Evolutionary conservation across 64 coral and sea anemone species (phyloP).

Genomic region (Actinia tenebrosa): DNA sequence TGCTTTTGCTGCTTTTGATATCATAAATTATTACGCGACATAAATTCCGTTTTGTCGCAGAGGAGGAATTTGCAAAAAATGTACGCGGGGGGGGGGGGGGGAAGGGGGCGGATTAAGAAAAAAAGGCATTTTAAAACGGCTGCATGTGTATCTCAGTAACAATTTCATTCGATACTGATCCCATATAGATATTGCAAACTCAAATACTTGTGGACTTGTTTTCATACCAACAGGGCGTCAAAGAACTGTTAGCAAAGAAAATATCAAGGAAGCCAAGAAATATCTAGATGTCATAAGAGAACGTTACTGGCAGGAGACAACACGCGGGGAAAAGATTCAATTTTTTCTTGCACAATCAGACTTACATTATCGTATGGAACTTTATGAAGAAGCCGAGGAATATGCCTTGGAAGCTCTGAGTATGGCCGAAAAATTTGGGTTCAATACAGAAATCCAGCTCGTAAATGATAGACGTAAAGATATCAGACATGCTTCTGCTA

Average conservation of each 20-base stretch:
- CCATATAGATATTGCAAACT: no score
- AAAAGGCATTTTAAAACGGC: no score
- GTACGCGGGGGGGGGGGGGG: no score
- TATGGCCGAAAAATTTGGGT: conserved; percentile 5
- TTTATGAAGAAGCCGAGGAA: neutral
- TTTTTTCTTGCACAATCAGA: conserved; percentile 21
- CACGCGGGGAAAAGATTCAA: conserved; percentile 14
- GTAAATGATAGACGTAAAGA: neutral
- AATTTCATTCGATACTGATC: no score
- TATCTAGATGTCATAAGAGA: neutral
- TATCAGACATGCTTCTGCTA: neutral
- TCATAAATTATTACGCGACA: no score
- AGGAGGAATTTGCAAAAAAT: no score
- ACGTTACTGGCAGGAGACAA: neutral
- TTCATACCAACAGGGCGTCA: conserved; percentile 13
- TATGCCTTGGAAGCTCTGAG: neutral
- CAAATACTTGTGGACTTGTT: no score
- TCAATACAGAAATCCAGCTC: conserved; percentile 1
- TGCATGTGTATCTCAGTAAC: no score
- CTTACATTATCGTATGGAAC: neutral
- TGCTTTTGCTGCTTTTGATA: no score
- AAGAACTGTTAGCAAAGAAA: neutral
- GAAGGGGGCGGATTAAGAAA: no score
- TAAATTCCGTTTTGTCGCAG: no score
- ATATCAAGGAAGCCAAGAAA: conserved; percentile 18